phyloP scores from a whole-genome alignment of 2,888 invertebrate species.

The Gari tellinella region DNA sequence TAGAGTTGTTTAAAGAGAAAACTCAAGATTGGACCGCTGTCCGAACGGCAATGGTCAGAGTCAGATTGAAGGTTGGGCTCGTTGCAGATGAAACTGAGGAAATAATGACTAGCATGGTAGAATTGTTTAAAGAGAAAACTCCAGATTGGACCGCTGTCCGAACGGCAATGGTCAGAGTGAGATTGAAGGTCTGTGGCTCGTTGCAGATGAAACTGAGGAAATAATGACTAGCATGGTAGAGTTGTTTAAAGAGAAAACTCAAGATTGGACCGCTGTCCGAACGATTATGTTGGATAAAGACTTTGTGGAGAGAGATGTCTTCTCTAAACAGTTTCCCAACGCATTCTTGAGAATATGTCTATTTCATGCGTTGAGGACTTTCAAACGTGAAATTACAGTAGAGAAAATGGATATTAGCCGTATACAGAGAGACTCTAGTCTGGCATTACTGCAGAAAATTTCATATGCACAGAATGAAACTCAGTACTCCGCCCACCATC shows the following conservation, averaged over 20 bases:
- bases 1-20: conserved; percentile 24
- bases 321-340: conserved; percentile 10
- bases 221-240: conserved; percentile 17
- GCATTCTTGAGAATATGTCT: conserved; percentile 11
- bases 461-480: conserved; percentile 1
- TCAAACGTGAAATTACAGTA: conserved; percentile 11
- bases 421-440: conserved; percentile 6
- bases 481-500: too few relatives aligned
- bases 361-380: conserved; percentile 23
- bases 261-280: conserved; percentile 15
- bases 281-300: conserved; percentile 32
- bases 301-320: conserved; percentile 29
- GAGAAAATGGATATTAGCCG: conserved; percentile 13
- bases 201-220: conserved; percentile 23
- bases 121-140: conserved; percentile 27
- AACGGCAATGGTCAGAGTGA: conserved; percentile 36
- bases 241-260: conserved; percentile 27
- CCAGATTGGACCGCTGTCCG: conserved; percentile 16
- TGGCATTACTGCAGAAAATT: conserved; percentile 16
- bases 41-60: conserved; percentile 23
- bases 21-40: conserved; percentile 19
- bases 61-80: conserved; percentile 24
- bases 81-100: conserved; percentile 26
- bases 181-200: conserved; percentile 24
- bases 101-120: conserved; percentile 15